A percentile compares a stretch with the other conserved stretches of the same genome.
Conservation (phyloP, 2,113 vertebrate genomes). For the Oreochromis aureus region DNA sequence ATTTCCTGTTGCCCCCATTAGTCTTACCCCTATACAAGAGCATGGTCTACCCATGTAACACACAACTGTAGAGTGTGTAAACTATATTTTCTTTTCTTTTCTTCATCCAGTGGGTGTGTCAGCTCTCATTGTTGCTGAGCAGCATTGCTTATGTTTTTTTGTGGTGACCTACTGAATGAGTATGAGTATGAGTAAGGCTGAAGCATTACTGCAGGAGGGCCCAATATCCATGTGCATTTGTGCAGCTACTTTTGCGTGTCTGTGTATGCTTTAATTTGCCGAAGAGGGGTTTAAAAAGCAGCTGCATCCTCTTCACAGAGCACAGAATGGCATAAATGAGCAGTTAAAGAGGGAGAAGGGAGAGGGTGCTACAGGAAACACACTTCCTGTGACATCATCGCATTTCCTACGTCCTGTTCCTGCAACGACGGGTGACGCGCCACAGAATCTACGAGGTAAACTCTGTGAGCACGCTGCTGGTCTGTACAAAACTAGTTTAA, state of each 20-base stretch:
- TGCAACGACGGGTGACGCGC: neutral
- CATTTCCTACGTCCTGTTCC: slow-evolving; percentile 23
- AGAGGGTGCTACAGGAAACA: slow-evolving; percentile 23
- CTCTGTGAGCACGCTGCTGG: neutral
- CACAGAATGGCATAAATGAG: neutral
- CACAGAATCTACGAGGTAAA: neutral
- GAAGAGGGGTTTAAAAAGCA: neutral
- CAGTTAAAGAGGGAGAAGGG: neutral
- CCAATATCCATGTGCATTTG: neutral
- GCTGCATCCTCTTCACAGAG: slow-evolving; percentile 38
- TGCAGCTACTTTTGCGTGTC: neutral
- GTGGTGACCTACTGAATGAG: neutral
- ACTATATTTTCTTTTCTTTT: neutral
- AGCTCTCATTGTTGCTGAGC: neutral
- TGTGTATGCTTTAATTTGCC: neutral
- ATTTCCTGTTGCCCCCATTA: neutral
- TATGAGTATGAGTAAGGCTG: neutral
- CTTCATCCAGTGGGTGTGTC: neutral
- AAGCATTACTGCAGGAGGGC: neutral
- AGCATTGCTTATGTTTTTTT: neutral
- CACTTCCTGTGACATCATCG: slow-evolving; percentile 45
- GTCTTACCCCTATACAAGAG: neutral
- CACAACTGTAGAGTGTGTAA: neutral
- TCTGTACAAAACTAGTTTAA: neutral
- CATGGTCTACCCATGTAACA: neutral